Conservation (phyloP, 1,140 invertebrate species). For the Chlorops oryzae region DNA sequence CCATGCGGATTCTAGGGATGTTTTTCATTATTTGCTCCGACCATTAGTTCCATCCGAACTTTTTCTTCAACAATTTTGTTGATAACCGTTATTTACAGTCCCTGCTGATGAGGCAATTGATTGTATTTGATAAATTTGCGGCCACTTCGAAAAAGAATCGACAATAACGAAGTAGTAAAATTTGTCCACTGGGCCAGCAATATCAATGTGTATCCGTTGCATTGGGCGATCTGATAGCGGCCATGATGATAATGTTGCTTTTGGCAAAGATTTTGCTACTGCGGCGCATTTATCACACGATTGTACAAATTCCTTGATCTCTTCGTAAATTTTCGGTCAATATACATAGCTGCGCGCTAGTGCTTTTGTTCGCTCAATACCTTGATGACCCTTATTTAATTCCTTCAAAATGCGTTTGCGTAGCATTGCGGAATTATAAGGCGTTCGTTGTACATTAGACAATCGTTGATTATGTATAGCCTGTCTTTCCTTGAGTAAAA, state of each 20-base stretch:
- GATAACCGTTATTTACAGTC: no score
- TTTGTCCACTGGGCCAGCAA: conserved; percentile 10
- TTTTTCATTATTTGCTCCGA: no score
- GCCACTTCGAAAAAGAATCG: no score
- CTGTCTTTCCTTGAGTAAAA: conserved; percentile 3
- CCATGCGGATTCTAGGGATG: no score
- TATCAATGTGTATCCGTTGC: conserved; percentile 13
- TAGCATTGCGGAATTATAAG: conserved; percentile 41
- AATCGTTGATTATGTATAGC: conserved; percentile 2
- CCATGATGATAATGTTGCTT: conserved; percentile 14
- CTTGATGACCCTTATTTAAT: conserved; percentile 50
- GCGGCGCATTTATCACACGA: conserved; percentile 33
- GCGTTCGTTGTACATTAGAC: conserved; percentile 9
- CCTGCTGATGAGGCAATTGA: no score
- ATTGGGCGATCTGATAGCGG: conserved; percentile 6
- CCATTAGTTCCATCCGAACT: no score
- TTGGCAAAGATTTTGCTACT: conserved; percentile 15
- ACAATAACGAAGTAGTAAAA: conserved; percentile 4
- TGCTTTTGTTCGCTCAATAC: conserved; percentile 52
- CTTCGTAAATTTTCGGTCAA: conserved; percentile 50
- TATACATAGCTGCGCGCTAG: conserved; percentile 50
- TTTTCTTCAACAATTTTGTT: no score
- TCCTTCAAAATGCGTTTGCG: conserved; percentile 37
- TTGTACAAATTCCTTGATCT: conserved; percentile 40
- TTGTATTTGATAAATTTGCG: no score